These are phyloP conservation scores for Thaumetopoea pityocampa DNA, from an alignment of 1,140 invertebrate genomes.

Conservation along the genomic window DNA sequence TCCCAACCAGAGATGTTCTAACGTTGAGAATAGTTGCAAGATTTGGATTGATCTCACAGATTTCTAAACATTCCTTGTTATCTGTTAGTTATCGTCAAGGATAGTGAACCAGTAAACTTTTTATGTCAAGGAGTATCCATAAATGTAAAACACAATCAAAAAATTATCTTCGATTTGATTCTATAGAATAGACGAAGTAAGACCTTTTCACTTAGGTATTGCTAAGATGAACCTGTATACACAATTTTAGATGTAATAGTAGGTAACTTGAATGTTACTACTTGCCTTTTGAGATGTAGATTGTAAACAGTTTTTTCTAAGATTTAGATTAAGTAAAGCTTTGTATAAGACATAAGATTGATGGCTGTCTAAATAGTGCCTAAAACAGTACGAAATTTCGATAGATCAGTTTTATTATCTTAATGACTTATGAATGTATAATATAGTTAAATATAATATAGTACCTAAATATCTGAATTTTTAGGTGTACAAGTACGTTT, in stretches of 20 bases:
- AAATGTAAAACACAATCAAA: slow-evolving; percentile 1
- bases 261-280: slow-evolving; percentile 64
- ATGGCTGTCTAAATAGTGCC: slow-evolving; percentile 75
- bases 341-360: slow-evolving; percentile 72
- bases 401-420: slow-evolving; percentile 69
- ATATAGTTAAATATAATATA: too few species aligned
- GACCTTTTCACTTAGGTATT: slow-evolving; percentile 32
- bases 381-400: slow-evolving; percentile 74
- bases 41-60: too few species aligned
- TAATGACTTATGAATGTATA: slow-evolving; percentile 61
- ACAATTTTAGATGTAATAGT: slow-evolving; percentile 49
- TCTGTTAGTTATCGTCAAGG: too few species aligned
- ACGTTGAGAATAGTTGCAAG: too few species aligned
- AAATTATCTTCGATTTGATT: not conserved
- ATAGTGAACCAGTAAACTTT: too few species aligned
- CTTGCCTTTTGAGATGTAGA: slow-evolving; percentile 71
- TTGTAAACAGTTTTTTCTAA: slow-evolving; percentile 56
- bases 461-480: slow-evolving; percentile 47
- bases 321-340: slow-evolving; percentile 59
- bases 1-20: too few species aligned
- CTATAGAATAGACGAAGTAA: slow-evolving; percentile 12
- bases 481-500: slow-evolving; percentile 50
- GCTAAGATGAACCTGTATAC: slow-evolving; percentile 50
- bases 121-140: too few species aligned
- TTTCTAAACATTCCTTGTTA: too few species aligned